Evolutionary conservation across 37 sponge, comb jelly and placozoan genomes (phyloP).

Genomic region (Geodia barretti): DNA sequence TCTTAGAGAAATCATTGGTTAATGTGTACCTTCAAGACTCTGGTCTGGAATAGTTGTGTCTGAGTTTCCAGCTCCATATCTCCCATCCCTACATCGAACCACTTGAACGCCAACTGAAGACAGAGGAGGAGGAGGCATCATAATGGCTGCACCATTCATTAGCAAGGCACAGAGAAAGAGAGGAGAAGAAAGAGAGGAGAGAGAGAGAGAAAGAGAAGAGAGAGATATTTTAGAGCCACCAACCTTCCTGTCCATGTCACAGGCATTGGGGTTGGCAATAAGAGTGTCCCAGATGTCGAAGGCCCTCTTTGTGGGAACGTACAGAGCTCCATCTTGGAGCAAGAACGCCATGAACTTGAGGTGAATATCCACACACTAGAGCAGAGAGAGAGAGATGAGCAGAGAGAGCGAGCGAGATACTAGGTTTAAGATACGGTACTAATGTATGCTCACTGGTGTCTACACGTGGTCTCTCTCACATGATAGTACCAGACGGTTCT

Average conservation of each 20-base stretch:
- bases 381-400: neutral
- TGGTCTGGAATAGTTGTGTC: conserved; percentile 62
- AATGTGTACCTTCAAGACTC: conserved; percentile 58
- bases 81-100: conserved; percentile 79
- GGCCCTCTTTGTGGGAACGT: conserved; percentile 73
- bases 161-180: neutral
- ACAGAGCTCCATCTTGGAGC: conserved; percentile 80
- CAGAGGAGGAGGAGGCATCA: neutral
- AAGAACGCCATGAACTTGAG: conserved; percentile 78
- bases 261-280: conserved; percentile 68
- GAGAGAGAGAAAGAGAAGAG: neutral
- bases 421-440: neutral
- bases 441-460: neutral
- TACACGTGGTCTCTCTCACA: no score
- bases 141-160: no score
- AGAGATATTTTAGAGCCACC: conserved; percentile 1
- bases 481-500: neutral
- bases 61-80: conserved; percentile 87
- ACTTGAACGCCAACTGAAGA: conserved; percentile 79
- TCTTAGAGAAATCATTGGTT: no score
- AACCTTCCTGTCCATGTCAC: conserved; percentile 72
- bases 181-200: neutral
- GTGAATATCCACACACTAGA: conserved; percentile 72
- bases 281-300: conserved; percentile 85
- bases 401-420: no score